These are phyloP conservation scores for Colletes latitarsis DNA, from an alignment of 1,140 invertebrate genomes.

Conservation along the genomic window DNA sequence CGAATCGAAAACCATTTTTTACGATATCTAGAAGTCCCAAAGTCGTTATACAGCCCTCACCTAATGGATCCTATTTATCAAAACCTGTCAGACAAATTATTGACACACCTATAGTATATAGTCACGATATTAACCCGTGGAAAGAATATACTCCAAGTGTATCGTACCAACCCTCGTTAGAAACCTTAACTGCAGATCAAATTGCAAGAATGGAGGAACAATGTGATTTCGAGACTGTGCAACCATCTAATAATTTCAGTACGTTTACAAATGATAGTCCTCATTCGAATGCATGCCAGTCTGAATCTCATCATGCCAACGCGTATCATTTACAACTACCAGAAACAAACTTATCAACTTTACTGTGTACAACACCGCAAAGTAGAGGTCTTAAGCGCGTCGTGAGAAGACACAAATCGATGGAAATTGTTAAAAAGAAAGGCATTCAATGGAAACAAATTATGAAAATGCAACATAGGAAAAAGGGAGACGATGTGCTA, in stretches of 20 bases:
- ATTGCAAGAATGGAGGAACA: slow-evolving; percentile 34
- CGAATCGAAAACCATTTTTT: slow-evolving; percentile 71
- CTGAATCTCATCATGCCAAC: slow-evolving; percentile 49
- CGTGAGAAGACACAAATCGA: slow-evolving; percentile 51
- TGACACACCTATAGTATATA: neutral
- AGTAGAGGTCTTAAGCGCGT: slow-evolving; percentile 59
- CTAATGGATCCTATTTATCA: slow-evolving; percentile 73
- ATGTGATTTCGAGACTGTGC: slow-evolving; percentile 56
- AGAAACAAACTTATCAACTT: slow-evolving; percentile 20
- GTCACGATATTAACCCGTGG: neutral
- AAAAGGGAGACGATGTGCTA: slow-evolving; percentile 61
- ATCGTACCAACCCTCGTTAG: neutral
- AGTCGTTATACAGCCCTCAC: slow-evolving; percentile 71
- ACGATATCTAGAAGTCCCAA: slow-evolving; percentile 58
- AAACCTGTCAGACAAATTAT: neutral
- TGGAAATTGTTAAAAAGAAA: slow-evolving; percentile 59
- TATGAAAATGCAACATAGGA: slow-evolving; percentile 49
- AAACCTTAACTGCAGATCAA: neutral
- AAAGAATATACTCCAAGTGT: slow-evolving; percentile 11
- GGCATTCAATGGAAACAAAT: slow-evolving; percentile 65
- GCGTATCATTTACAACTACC: slow-evolving; percentile 51
- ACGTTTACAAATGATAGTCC: slow-evolving; percentile 33
- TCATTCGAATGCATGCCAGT: slow-evolving; percentile 62
- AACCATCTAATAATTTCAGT: neutral
- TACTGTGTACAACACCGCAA: slow-evolving; percentile 8